Base-by-base conservation (phyloP, 1,140 invertebrate genomes). In the Drosophila baimaii region DNA sequence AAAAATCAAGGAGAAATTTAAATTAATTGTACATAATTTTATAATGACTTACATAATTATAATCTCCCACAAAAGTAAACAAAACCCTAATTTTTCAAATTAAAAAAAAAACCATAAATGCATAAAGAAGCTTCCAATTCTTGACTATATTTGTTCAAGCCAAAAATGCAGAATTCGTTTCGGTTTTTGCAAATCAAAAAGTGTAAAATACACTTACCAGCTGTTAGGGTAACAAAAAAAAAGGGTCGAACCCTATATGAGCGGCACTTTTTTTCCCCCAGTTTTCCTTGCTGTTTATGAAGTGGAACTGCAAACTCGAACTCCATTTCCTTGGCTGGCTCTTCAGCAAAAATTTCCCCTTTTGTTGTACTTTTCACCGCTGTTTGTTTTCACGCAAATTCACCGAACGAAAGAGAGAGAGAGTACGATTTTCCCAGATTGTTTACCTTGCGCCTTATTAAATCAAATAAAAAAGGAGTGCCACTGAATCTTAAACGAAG, bases 401-500 rank as follows among this genome's bases (percentile, higher is more conserved):
- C 31, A 7, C 17, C 13, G 52, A 54, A 25, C n/a, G 1, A 25
- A 2, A 47, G 4, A 6, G 8, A 17, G 31, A 21, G 2, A 15
- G 13, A 19, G 12, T 37, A 27, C 19, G 54, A 58, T 29, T 58
- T 27, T 59, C 59, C 59, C 59, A 59, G 54, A 43, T 33, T 52
- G 49, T 52, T 52, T 52, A 52, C 29, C 70, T 58, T 75, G 55
- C 61, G 64, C 68, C 57, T 71, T 75, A 62, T 62, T 79, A 65
- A 69, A 81, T 74, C 47, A 68, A 81, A 72, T 63, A 55, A 72
- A 55, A 72, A 57, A 35, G 25, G 46, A 64, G 15, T 37, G 56
- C 3, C 17, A 10, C 1, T 29, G 23, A 21, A n/a, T 39, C 19
- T 27, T 62, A 27, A 62, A 62, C 7, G 3, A 52, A 15, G 5